Evolutionary conservation across 2,113 vertebrate species (phyloP), one percentile per base, ranked within the genome.

Genomic region (Climacteris rufus): DNA sequence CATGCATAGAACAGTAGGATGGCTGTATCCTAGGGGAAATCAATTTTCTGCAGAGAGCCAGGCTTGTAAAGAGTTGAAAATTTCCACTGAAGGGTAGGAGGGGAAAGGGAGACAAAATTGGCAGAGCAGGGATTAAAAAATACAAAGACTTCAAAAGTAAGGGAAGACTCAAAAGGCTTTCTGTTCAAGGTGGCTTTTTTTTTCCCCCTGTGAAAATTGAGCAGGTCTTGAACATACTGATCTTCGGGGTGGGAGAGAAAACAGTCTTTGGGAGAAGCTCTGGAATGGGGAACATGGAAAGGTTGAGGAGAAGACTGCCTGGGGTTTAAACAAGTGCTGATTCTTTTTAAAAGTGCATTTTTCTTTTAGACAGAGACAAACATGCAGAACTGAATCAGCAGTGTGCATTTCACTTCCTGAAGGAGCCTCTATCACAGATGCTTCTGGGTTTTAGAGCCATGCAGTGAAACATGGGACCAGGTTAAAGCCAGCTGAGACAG

Each of bases 1-100:
- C 90, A 63, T 87, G 79, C 64, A 88, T 88, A 90, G 92, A 96
- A 83, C 89, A 95, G 89, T 83, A 90, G 86, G 83, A 80, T 90
- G 44, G 76, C 93, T 90, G 79, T 93, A 77, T 96, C 95, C 96
- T 95, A 92, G 86, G 94, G 94, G 96, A 97, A 96, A 96, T 96
- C 94, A 96, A 78, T 95, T 96, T 97, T 95, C 93, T 95, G 71
- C 86, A 90, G 89, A 86, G 86, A 86, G 69, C 33, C 1, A 1
- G 76, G 50, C 71, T 97, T 94, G 71, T 86, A 89, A 90, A 92
- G 89, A 90, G 90, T 83, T 90, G 89, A 96, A 92, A 86, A 87
- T 94, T 93, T 97, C 93, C 89, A 86, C 71, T 88, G 78, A 88
- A 93, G 20, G n/a, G 91, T 42, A 42, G 42, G 35, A 54, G 71